Evolutionary conservation across 1,140 invertebrate genomes (phyloP).

Genomic region (Drosophila eugracilis): DNA sequence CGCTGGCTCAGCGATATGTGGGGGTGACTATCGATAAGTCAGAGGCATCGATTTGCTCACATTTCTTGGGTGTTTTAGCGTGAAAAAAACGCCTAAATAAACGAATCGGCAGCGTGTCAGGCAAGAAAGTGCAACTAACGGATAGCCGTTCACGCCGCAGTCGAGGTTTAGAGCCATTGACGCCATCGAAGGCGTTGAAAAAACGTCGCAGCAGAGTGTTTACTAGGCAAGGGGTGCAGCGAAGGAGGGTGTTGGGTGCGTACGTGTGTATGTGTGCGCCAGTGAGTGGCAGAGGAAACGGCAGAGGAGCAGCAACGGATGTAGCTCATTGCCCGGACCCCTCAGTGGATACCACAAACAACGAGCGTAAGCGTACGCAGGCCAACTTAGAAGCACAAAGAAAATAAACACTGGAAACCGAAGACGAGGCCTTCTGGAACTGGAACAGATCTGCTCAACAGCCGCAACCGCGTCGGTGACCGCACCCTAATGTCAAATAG

Average conservation of each 20-base stretch:
- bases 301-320: conserved; percentile 53
- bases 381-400: conserved; percentile 17
- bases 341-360: conserved; percentile 42
- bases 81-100: conserved; percentile 77
- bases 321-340: conserved; percentile 51
- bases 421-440: conserved; percentile 35
- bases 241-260: conserved; percentile 50
- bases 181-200: conserved; percentile 16
- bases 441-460: conserved; percentile 36
- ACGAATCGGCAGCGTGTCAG: conserved; percentile 41
- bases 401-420: conserved; percentile 57
- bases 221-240: conserved; percentile 63
- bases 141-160: conserved; percentile 21
- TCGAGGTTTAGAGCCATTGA: conserved; percentile 2
- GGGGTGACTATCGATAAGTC: conserved; percentile 60
- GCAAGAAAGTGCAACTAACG: conserved; percentile 56
- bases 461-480: conserved; percentile 61
- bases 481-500: conserved; percentile 84
- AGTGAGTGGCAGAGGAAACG: conserved; percentile 57
- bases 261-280: conserved; percentile 57
- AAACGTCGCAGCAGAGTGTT: conserved; percentile 53
- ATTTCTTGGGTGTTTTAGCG: conserved; percentile 76
- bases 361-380: conserved; percentile 30
- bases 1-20: conserved; percentile 26
- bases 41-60: conserved; percentile 76